Evolutionary conservation across 2,113 vertebrate genomes (phyloP), one percentile per base, ranked within the genome.

Genomic region (Thermophis baileyi): DNA sequence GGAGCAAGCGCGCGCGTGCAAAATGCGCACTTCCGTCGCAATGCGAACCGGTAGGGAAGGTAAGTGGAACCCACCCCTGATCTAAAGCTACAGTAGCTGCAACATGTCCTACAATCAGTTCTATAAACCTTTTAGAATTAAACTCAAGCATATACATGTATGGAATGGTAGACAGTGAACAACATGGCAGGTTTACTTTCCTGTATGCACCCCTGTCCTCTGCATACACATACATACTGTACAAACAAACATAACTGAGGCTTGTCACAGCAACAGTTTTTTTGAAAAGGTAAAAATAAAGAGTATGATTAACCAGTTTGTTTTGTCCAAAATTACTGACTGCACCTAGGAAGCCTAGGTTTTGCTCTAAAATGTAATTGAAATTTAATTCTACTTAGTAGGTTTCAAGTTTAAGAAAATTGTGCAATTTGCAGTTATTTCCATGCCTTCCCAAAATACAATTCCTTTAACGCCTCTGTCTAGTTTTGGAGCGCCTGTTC

Each of bases 401-500:
- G 0, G 88, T 57, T 55, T 51, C 49, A 51, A 6, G 20, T 57
- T 55, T 53, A 53, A 74, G 88, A 88, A 91, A 57, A 22, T 57
- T 85, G 81, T 0, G n/a, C 87, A 51, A 94, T 46, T 57, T 40
- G 89, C 47, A 0, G 0, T 81, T 90, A 92, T 47, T 49, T 54
- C 25, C 91, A 1, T 93, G 81, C 30, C 91, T 22, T 4, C 90
- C 10, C 25, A 81, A 27, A 88, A 51, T 87, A 74, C n/a, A 0
- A 0, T 90, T 92, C 87, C 87, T 88, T 49, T 91, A 89, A 86
- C 60, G 86, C 89, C 85, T 87, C 88, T 60, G 9, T 93, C 30
- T 60, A 50, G 88, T 95, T 92, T 89, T 87, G 95, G 95, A 95
- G 92, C 94, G 27, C 74, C 89, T 94, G 95, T 93, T 97, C 96